Conservation (phyloP, 2,113 vertebrate species). For the Xiphias gladius region DNA sequence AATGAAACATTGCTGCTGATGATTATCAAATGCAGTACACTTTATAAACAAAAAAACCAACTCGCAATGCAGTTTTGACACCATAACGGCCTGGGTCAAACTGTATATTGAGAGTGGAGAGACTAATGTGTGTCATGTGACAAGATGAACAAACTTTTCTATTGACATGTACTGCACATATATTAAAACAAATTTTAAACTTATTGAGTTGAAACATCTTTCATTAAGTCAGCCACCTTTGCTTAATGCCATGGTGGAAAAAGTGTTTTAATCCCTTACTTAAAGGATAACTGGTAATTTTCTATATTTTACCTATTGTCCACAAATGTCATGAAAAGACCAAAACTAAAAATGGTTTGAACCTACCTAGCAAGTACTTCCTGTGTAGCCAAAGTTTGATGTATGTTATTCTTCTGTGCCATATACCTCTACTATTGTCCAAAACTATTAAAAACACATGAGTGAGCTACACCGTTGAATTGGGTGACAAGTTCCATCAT, state of each 20-base stretch:
- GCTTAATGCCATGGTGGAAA: background rate
- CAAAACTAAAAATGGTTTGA: background rate
- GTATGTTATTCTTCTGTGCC: too few relatives aligned
- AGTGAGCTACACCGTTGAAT: too few relatives aligned
- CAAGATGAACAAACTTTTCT: background rate
- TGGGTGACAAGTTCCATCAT: background rate
- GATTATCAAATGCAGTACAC: slow-evolving; percentile 2
- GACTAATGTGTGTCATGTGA: background rate
- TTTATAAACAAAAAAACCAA: slow-evolving; percentile 6
- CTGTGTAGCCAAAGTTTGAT: too few relatives aligned
- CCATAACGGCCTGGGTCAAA: background rate
- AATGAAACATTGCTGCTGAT: background rate
- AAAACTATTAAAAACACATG: too few relatives aligned
- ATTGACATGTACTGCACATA: background rate
- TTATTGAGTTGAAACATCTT: background rate
- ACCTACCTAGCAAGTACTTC: too few relatives aligned
- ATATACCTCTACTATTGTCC: too few relatives aligned
- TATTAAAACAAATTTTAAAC: background rate
- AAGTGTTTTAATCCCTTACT: background rate
- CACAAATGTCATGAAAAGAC: background rate
- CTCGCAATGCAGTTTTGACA: background rate
- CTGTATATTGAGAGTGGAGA: background rate
- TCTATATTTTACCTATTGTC: background rate
- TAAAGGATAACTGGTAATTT: background rate
- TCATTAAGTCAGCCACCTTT: background rate